phyloP scores from a whole-genome alignment of 2,888 invertebrate genomes.

The Orthosia cruda region DNA sequence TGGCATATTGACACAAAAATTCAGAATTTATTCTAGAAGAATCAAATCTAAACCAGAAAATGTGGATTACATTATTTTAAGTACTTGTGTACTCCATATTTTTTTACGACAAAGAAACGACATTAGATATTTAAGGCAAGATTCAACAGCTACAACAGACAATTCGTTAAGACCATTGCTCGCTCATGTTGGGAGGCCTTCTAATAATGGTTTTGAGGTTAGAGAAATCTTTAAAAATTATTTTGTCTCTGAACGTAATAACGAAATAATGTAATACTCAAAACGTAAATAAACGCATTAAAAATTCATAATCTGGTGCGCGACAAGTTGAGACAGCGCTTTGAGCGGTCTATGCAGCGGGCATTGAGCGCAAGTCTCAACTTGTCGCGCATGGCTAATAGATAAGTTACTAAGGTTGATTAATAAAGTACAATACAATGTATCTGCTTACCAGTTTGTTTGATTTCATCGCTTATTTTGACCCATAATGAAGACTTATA shows the following conservation, averaged over 20 bases:
- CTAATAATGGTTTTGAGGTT: slow-evolving; percentile 38
- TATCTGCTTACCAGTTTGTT: slow-evolving; percentile 51
- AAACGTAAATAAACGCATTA: slow-evolving; percentile 42
- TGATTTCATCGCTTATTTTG: slow-evolving; percentile 53
- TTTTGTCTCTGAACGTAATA: slow-evolving; percentile 15
- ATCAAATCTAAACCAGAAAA: slow-evolving; percentile 36
- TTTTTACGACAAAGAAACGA: slow-evolving; percentile 39
- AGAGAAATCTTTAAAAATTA: slow-evolving; percentile 16
- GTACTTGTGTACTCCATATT: slow-evolving; percentile 40
- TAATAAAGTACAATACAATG: slow-evolving; percentile 36
- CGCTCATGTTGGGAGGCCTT: slow-evolving; percentile 44
- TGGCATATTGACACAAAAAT: slow-evolving; percentile 42
- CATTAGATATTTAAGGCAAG: slow-evolving; percentile 41
- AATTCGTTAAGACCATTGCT: slow-evolving; percentile 44
- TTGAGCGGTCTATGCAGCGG: slow-evolving; percentile 39
- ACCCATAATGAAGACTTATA: too few relatives aligned
- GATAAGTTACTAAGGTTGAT: slow-evolving; percentile 31
- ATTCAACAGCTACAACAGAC: slow-evolving; percentile 42
- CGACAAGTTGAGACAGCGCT: slow-evolving; percentile 39
- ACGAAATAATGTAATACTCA: slow-evolving; percentile 45
- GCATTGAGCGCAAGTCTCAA: slow-evolving; percentile 45
- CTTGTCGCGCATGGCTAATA: slow-evolving; percentile 41
- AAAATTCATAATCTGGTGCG: slow-evolving; percentile 41
- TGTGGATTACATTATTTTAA: slow-evolving; percentile 31
- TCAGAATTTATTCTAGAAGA: slow-evolving; percentile 32